A percentile compares a stretch with the other conserved stretches of the same genome.
Conservation (phyloP, 2,888 invertebrate species). For the Pachymerium ferrugineum region DNA sequence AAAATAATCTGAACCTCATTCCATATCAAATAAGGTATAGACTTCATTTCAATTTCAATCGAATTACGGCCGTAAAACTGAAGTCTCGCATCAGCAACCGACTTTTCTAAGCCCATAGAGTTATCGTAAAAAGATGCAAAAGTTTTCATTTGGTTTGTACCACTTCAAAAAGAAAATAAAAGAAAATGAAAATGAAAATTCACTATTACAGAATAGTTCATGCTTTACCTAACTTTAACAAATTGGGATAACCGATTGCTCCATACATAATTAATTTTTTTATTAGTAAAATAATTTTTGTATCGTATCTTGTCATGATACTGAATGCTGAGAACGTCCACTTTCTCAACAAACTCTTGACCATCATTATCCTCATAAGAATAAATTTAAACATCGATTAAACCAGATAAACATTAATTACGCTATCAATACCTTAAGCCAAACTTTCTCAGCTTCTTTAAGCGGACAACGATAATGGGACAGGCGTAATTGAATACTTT, state of each 20-base stretch:
- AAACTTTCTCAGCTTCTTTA: background rate
- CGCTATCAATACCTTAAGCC: background rate
- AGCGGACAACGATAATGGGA: background rate
- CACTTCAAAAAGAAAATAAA: background rate
- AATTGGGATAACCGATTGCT: conserved; percentile 39
- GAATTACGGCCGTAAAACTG: conserved; percentile 27
- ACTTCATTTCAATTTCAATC: conserved; percentile 31
- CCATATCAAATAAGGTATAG: conserved; percentile 28
- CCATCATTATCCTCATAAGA: conserved; percentile 20
- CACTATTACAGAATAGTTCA: background rate
- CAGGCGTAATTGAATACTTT: background rate
- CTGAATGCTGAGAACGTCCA: background rate
- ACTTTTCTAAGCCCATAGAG: conserved; percentile 43
- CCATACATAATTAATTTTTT: conserved; percentile 51
- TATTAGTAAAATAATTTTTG: conserved; percentile 46
- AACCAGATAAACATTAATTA: background rate
- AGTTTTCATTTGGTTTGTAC: background rate
- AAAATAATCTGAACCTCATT: conserved; percentile 23
- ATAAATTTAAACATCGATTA: background rate
- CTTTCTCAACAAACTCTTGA: conserved; percentile 19
- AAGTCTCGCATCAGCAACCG: background rate
- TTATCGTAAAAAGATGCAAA: conserved; percentile 27
- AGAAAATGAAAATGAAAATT: background rate
- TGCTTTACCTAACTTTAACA: background rate
- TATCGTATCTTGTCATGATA: conserved; percentile 6